Conservation (phyloP, 2,797 vertebrate species). For the Spatula versicolor region DNA sequence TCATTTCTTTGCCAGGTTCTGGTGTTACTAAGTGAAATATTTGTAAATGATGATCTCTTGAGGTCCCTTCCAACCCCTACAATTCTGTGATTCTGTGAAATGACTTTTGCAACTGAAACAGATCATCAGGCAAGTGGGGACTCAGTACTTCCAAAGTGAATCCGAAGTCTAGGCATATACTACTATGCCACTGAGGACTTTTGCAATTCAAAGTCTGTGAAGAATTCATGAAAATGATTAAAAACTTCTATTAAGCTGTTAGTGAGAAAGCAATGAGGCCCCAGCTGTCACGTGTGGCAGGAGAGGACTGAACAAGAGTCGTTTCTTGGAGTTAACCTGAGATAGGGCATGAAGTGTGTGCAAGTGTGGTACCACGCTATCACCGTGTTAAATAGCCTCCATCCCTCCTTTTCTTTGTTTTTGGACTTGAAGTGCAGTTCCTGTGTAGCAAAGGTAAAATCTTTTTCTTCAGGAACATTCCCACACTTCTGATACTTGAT, state of each 20-base stretch:
- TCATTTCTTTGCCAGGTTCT: background rate
- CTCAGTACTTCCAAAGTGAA: background rate
- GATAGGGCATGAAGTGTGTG: background rate
- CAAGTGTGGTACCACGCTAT: background rate
- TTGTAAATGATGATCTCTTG: background rate
- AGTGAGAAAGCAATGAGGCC: background rate
- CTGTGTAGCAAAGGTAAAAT: background rate
- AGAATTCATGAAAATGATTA: background rate
- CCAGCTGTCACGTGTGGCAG: background rate
- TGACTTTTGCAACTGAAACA: background rate
- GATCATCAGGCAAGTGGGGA: background rate
- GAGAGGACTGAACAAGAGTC: background rate
- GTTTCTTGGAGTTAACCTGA: background rate
- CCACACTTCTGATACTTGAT: background rate
- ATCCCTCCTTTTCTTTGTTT: background rate
- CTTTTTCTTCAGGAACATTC: background rate
- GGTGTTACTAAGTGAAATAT: background rate
- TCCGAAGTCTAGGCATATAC: background rate
- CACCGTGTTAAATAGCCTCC: background rate
- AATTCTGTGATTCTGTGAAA: no score
- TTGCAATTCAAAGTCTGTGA: background rate
- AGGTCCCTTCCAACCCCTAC: no score
- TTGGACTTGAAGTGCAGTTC: background rate
- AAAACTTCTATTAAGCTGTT: background rate
- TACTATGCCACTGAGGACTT: background rate